Conservation (phyloP, 2,888 invertebrate genomes). For the Callyntrura guangdongensis region DNA sequence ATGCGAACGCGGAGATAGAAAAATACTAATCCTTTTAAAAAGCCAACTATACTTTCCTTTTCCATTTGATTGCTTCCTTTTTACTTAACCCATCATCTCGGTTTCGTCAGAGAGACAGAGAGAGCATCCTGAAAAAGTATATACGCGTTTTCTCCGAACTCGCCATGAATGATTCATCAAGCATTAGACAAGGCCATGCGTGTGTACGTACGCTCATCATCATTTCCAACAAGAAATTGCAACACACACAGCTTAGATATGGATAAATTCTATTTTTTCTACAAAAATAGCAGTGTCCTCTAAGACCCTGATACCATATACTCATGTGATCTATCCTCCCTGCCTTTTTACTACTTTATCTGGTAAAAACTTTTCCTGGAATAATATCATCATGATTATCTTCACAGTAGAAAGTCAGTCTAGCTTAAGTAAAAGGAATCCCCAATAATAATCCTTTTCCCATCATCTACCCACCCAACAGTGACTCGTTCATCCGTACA, state of each 20-base stretch:
- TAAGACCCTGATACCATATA: neutral
- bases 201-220: neutral
- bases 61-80: neutral
- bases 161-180: slow-evolving; percentile 69
- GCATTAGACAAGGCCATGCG: slow-evolving; percentile 20
- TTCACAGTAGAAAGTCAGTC: neutral
- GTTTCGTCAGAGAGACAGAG: neutral
- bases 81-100: slow-evolving; percentile 8
- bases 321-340: neutral
- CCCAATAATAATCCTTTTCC: slow-evolving; percentile 11
- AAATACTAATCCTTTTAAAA: neutral
- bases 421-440: slow-evolving; percentile 17
- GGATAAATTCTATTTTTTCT: neutral
- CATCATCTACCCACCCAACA: neutral
- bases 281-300: neutral
- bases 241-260: neutral
- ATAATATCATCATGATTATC: neutral
- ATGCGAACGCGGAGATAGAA: neutral
- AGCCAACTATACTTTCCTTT: neutral
- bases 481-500: neutral
- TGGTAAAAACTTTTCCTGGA: neutral
- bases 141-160: slow-evolving; percentile 2
- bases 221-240: neutral
- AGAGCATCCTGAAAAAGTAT: neutral
- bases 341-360: neutral